A percentile compares a stretch with the other conserved stretches of the same genome.
Conservation (phyloP, 2,113 vertebrate species). For the Corythornis cristatus region DNA sequence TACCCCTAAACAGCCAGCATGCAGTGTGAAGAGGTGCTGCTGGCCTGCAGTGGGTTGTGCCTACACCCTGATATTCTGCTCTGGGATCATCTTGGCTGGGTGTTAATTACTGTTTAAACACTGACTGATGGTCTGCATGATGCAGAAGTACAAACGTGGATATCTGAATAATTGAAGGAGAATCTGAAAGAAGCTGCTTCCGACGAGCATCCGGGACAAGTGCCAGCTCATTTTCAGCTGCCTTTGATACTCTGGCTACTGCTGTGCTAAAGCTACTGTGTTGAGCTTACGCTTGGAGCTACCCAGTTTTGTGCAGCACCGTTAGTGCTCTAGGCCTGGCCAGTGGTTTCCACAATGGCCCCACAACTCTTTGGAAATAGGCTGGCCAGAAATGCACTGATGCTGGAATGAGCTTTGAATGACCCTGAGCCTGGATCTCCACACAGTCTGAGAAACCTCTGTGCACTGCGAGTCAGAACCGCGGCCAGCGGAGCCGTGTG, state of each 20-base stretch:
- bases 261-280: not conserved
- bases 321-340: not conserved
- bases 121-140: not conserved
- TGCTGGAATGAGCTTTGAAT: not conserved
- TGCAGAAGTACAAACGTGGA: not conserved
- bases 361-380: not conserved
- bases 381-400: not conserved
- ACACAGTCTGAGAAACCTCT: not conserved
- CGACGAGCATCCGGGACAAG: not conserved
- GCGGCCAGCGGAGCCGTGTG: too few species aligned
- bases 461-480: too few species aligned
- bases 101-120: not conserved
- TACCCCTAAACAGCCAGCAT: fast-evolving
- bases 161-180: not conserved
- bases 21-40: not conserved
- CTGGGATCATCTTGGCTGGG: not conserved
- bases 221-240: not conserved
- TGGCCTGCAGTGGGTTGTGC: fast-evolving
- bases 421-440: not conserved
- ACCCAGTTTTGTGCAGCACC: not conserved
- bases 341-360: not conserved
- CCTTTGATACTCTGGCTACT: not conserved
- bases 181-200: not conserved
- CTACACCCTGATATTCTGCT: not conserved
- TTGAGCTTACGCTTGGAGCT: not conserved